phyloP scores from a whole-genome alignment of 2,797 vertebrate species.

The Psittacula derbiana region DNA sequence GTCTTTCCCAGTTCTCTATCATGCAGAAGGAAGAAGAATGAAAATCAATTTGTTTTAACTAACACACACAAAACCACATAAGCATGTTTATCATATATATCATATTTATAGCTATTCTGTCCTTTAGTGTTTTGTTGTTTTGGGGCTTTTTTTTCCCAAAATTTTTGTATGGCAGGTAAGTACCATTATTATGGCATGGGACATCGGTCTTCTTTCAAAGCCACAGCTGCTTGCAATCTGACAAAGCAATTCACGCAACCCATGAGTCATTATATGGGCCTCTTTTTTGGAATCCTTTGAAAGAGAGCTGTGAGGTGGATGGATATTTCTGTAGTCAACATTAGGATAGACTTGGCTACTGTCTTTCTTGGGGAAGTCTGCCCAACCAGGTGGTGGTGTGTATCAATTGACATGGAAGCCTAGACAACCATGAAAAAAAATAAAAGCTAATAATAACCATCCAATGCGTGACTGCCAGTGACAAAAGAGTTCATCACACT shows the following conservation, averaged over 20 bases:
- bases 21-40: background rate
- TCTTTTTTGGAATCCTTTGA: background rate
- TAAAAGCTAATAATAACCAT: background rate
- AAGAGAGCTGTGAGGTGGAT: background rate
- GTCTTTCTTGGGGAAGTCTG: background rate
- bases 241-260: background rate
- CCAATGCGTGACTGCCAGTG: rapidly evolving
- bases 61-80: background rate
- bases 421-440: background rate
- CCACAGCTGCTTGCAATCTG: background rate
- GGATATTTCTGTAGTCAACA: background rate
- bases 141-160: background rate
- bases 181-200: background rate
- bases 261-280: background rate
- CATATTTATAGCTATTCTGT: background rate
- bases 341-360: rapidly evolving
- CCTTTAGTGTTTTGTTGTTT: background rate
- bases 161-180: background rate
- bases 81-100: no score
- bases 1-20: background rate
- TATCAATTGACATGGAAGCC: background rate
- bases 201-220: background rate
- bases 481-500: background rate
- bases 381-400: background rate
- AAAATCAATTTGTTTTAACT: background rate